Evolutionary conservation across 2,888 invertebrate genomes (phyloP), one percentile per base, ranked within the genome.

Genomic region (Acleris sparsana): DNA sequence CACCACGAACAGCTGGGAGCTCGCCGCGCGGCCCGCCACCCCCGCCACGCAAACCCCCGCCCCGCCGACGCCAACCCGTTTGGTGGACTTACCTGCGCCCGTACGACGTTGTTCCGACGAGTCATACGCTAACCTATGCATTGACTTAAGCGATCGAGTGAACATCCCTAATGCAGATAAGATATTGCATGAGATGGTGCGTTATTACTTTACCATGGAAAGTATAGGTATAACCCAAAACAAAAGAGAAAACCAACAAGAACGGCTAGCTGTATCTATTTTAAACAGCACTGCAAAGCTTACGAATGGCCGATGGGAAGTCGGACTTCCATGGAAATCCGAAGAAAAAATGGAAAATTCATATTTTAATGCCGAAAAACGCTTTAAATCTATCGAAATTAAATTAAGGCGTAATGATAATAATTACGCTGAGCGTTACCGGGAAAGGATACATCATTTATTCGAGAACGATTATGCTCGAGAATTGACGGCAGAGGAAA

Each of bases 321-420:
- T 44, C 4, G 44, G 44, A 16, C 44, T 44, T 44, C 44, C 44
- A 44, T 44, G 44, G 44, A 44, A 44, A 44, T 16, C 44, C 44
- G 44, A 44, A 44, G 44, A 44, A 44, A 44, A 44, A 44, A 44
- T 44, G 44, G n/a, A 13, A n/a, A 13, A 44, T 44, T 44, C 44
- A 13, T 44, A 44, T n/a, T n/a, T n/a, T n/a, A 44, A 44, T 44
- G 44, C 44, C n/a, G 44, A 44, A 13, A 44, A 44, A 44, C 44
- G 44, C 13, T 44, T 44, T 13, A 44, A 44, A 44, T 9, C 44
- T 44, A 44, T 44, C 44, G 44, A 44, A 44, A 44, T 16, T 11
- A 44, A 44, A 44, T 44, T 44, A 16, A 9, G 13, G 11, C 13
- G n/a, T 11, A 44, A 44, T 16, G 22, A 3, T 2, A 16, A 44